Percentiles rank a stretch among this genome's conserved stretches.
phyloP scores from a whole-genome alignment of 2,888 invertebrate genomes.

The Camponotus fellah region DNA sequence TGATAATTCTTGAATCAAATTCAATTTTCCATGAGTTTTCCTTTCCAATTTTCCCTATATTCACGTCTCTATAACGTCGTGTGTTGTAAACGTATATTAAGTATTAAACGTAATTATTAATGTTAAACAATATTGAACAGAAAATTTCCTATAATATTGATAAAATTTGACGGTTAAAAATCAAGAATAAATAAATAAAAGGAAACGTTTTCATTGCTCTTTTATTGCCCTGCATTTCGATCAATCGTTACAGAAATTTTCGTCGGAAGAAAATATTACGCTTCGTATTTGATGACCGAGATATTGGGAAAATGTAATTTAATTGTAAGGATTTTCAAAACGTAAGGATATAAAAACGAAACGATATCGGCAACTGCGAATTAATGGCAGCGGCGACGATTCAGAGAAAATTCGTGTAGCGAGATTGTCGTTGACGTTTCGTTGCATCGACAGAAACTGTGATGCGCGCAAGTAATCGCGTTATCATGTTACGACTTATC shows the following conservation, averaged over 20 bases:
- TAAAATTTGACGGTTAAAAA: neutral
- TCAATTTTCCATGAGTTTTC: neutral
- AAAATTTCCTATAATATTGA: neutral
- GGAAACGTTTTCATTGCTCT: neutral
- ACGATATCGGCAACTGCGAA: neutral
- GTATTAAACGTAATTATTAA: neutral
- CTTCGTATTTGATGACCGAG: neutral
- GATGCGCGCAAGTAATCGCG: conserved; percentile 37
- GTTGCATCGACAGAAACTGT: conserved; percentile 47
- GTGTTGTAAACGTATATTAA: neutral
- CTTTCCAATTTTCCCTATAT: neutral
- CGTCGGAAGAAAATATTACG: neutral
- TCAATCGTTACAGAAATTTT: neutral
- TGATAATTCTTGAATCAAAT: neutral
- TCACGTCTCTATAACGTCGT: neutral
- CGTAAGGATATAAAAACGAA: neutral
- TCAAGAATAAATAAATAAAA: neutral
- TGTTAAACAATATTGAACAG: neutral
- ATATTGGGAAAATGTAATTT: neutral
- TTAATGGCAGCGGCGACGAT: neutral
- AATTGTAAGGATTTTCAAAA: neutral
- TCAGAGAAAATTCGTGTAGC: conserved; percentile 28
- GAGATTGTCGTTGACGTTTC: conserved; percentile 17
- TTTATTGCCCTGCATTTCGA: neutral
- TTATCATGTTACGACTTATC: conserved; percentile 61